Evolutionary conservation across 37 sponge, comb jelly and placozoan genomes (phyloP), one percentile per base, ranked within the genome.

Genomic region (Spongilla lacustris): DNA sequence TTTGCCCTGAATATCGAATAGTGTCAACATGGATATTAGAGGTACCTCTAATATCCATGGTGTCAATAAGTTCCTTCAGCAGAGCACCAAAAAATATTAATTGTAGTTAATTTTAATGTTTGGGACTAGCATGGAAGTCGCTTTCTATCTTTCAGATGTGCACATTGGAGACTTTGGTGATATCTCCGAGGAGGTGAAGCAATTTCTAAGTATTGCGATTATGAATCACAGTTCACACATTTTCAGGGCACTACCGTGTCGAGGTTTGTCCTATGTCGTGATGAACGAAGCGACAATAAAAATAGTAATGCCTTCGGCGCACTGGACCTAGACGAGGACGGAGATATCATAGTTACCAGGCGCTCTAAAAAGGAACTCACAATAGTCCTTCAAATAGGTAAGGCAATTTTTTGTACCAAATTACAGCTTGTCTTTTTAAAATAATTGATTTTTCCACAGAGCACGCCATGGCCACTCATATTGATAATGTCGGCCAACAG

Each of bases 381-480:
- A 5, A 22, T 68, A n/a, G n/a, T n/a, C 4, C 33, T 83, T 2
- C 32, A 38, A n/a, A 37, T 83, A 36, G 73, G 83, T 83, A 9
- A 33, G 49, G 29, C 23, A 2, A 0, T 2, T 24, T 29, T 4
- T n/a, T n/a, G n/a, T n/a, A n/a, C n/a, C n/a, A n/a, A n/a, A n/a
- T n/a, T n/a, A n/a, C n/a, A n/a, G n/a, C n/a, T n/a, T n/a, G n/a
- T n/a, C n/a, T n/a, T n/a, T n/a, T n/a, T n/a, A n/a, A n/a, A n/a
- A n/a, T n/a, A n/a, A n/a, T n/a, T n/a, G n/a, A n/a, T n/a, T n/a
- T n/a, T n/a, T n/a, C 14, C 50, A 23, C 80, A 89, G 89, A 78
- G 31, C 89, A 84, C 78, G 79, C 80, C 1, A 84, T 89, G 84
- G 77, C 80, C 19, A 89, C 89, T 2, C 4, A 75, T 26, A 68